These are phyloP conservation scores for Gymnobelideus leadbeateri DNA, from an alignment of 2,113 vertebrate species.

Conservation along the genomic window DNA sequence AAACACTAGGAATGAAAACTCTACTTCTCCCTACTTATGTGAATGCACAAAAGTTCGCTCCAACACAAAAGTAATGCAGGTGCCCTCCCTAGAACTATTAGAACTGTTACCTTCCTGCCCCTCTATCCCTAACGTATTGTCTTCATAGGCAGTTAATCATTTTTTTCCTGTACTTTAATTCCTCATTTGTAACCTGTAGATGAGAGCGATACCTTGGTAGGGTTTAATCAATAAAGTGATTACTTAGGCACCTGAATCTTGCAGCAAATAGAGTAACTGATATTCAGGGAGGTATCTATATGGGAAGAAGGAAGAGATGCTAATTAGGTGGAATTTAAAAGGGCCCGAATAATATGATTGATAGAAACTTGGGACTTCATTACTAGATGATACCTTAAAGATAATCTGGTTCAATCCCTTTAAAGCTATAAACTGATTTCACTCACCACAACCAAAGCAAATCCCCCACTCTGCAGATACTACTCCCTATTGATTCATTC, in stretches of 20 bases:
- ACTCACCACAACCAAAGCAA: background rate
- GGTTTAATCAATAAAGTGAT: background rate
- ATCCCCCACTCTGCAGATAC: background rate
- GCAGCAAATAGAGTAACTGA: background rate
- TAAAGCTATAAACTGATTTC: background rate
- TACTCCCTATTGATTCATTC: background rate
- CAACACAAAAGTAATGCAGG: background rate
- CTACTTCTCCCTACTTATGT: background rate
- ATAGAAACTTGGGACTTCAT: background rate
- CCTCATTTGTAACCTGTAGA: background rate
- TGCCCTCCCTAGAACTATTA: background rate
- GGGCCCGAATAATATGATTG: background rate
- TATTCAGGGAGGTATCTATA: background rate
- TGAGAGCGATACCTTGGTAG: background rate
- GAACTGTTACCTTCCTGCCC: background rate
- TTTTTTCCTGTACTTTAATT: background rate
- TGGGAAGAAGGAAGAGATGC: background rate
- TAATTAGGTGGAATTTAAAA: background rate
- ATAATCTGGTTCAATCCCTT: background rate
- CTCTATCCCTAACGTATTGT: background rate
- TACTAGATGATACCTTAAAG: background rate
- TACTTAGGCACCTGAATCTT: background rate
- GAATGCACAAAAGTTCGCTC: background rate
- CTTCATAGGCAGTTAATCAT: background rate
- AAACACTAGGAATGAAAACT: background rate